Evolutionary conservation across 2,888 invertebrate species (phyloP).

Genomic region (Microctonus hyperodae): DNA sequence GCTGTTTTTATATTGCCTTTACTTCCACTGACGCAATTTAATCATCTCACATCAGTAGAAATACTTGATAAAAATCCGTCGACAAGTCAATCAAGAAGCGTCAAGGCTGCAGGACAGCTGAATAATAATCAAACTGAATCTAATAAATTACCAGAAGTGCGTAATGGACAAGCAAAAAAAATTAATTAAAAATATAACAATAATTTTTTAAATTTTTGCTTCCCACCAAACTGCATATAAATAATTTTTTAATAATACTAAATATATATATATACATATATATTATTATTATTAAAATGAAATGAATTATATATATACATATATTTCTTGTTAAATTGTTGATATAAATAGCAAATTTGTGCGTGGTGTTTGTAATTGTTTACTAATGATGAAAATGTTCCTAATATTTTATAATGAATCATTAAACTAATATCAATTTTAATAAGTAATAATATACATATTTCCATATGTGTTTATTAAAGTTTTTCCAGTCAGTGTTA

Average conservation of each 20-base stretch:
- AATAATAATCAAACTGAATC: not conserved
- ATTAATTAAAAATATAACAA: conserved; percentile 27
- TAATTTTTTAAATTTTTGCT: not conserved
- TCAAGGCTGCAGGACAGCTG: not conserved
- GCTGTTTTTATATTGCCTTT: conserved; percentile 52
- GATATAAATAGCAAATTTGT: conserved; percentile 12
- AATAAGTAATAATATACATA: no score
- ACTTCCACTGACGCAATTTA: conserved; percentile 43
- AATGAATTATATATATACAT: conserved; percentile 27
- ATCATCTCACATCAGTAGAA: not conserved
- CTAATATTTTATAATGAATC: conserved; percentile 29
- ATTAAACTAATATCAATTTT: conserved; percentile 2
- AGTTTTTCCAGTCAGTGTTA: not conserved
- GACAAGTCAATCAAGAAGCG: not conserved
- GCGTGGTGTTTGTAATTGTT: conserved; percentile 24
- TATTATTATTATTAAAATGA: conserved; percentile 26
- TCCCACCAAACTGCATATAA: conserved; percentile 14
- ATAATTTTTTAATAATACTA: conserved; percentile 48
- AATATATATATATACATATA: conserved; percentile 33
- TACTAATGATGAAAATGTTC: conserved; percentile 18
- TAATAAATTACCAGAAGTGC: conserved; percentile 26
- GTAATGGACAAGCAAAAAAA: conserved; percentile 37
- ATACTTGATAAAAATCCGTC: not conserved
- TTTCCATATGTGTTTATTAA: not conserved
- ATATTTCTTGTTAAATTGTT: not conserved